Evolutionary conservation across 2,113 vertebrate species (phyloP), one percentile per base, ranked within the genome.

Genomic region (Heterochromis multidens): DNA sequence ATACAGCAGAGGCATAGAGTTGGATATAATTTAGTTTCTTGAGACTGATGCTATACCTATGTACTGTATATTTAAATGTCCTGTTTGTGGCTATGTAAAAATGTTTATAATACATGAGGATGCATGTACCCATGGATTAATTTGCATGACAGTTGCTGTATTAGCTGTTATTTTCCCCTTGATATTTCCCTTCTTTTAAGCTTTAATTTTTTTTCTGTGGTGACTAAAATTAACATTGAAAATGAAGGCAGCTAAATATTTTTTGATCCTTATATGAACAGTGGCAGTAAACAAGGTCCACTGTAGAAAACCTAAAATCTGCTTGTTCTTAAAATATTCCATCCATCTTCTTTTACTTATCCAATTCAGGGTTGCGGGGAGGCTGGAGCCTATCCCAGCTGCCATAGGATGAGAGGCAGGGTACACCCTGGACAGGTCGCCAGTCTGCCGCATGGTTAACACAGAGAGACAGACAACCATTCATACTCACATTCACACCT

Each of bases 1-100:
- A 81, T 17, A 31, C 56, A 65, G 67, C 56, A 78, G 7, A 87
- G 17, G 25, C 56, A 84, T 70, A 58, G 2, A 82, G 33, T 7
- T 61, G n/a, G 46, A 2, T 58, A 23, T 9, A 78, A 2, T 80
- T 74, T 46, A 63, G 19, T 77, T 86, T 29, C 3, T 5, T 49
- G 16, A 13, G 9, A 82, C 65, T 80, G 16, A 72, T 80, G 31
- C 19, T 8, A 2, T 19, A 79, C 9, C 65, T 72, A 13, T 56
- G 49, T 57, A 57, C 7, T n/a, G 3, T 49, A 52, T 52, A 19
- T 19, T 52, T 46, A 46, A 14, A 19, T 19, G 2, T 11, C 7
- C 19, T 4, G 1, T 72, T 72, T 72, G 16, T 72, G 16, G 67
- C 67, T 49, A 12, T 49, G 31, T 72, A 8, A 3, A 67, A 72